Evolutionary conservation across 2,113 vertebrate species (phyloP), one percentile per base, ranked within the genome.

Genomic region (Recurvirostra avosetta): DNA sequence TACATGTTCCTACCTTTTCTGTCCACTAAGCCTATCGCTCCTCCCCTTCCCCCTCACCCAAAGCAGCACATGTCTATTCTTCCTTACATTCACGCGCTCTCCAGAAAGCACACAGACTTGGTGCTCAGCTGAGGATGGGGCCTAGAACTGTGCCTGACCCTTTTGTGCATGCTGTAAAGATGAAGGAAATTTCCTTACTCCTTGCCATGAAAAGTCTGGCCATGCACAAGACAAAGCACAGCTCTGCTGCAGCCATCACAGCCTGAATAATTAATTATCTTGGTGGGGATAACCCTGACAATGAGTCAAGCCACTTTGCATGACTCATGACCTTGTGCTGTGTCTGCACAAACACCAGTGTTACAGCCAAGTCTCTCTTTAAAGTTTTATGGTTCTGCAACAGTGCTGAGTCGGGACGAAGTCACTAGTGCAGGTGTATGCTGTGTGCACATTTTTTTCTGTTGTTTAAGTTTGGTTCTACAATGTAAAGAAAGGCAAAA

Each of bases 361-460:
- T 91, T 97, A 78, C 38, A 92, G 78, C 62, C 53, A 65, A 68
- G 58, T n/a, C 71, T 74, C 70, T 95, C 45, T 93, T 93, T 94
- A 92, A 97, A 96, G 76, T 95, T 80, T 63, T 95, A 90, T 67
- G 52, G 43, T 45, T 96, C 61, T 94, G 38, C 63, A 90, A 68
- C 62, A 68, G 13, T 53, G 53, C 73, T 96, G 62, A 92, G 50
- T 88, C 11, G 36, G 40, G 40, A 81, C 2, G 1, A 58, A 56
- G 27, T 68, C 55, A 50, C 27, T 92, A 43, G 80, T 93, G 65
- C 36, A 96, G 91, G 77, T 55, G 21, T 63, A 58, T 45, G 43
- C 41, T 66, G 7, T 36, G 11, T 56, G 49, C 61, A 81, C 27
- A 36, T 4, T 29, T 91, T 66, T 66, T 58, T 55, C 49, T 74